Percentiles rank a stretch among this genome's conserved stretches.
phyloP scores from a whole-genome alignment of 2,888 invertebrate species.

The Polydrusus pterygomalis region DNA sequence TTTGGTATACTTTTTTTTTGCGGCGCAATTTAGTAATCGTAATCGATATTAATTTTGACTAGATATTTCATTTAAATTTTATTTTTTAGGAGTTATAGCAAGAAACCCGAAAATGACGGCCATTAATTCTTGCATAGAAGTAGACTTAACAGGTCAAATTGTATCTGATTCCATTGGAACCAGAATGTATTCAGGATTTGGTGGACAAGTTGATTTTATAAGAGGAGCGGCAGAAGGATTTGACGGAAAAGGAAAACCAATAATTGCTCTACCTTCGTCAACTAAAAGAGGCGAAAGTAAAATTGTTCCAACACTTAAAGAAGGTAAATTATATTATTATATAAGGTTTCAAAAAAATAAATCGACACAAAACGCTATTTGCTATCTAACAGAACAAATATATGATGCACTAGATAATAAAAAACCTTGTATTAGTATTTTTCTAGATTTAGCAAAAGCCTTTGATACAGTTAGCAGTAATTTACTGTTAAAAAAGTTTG shows the following conservation, averaged over 20 bases:
- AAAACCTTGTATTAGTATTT: too few species aligned
- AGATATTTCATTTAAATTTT: background rate
- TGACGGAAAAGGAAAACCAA: constrained; percentile 93
- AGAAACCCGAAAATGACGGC: constrained; percentile 94
- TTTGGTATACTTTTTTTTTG: too few species aligned
- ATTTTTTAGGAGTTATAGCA: constrained; percentile 78
- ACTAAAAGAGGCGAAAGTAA: constrained; percentile 88
- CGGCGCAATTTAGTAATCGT: too few species aligned
- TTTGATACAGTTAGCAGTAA: too few species aligned
- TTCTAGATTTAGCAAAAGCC: too few species aligned
- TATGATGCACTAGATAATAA: too few species aligned
- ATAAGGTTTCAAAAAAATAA: too few species aligned
- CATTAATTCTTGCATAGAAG: constrained; percentile 97
- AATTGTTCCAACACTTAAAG: constrained; percentile 87
- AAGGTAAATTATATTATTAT: constrained; percentile 75
- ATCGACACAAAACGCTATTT: too few species aligned
- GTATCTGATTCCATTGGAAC: constrained; percentile 95
- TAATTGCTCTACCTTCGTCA: constrained; percentile 90
- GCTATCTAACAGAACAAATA: too few species aligned
- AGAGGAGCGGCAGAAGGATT: constrained; percentile 89
- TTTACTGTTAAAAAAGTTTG: too few species aligned
- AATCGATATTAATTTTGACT: too few species aligned
- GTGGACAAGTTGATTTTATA: constrained; percentile 96
- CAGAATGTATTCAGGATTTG: constrained; percentile 88
- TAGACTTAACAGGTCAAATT: constrained; percentile 95